A percentile compares a stretch with the other conserved stretches of the same genome.
These are phyloP conservation scores for Drosophila demipolita DNA, from an alignment of 2,888 invertebrate genomes.

Conservation along the genomic window DNA sequence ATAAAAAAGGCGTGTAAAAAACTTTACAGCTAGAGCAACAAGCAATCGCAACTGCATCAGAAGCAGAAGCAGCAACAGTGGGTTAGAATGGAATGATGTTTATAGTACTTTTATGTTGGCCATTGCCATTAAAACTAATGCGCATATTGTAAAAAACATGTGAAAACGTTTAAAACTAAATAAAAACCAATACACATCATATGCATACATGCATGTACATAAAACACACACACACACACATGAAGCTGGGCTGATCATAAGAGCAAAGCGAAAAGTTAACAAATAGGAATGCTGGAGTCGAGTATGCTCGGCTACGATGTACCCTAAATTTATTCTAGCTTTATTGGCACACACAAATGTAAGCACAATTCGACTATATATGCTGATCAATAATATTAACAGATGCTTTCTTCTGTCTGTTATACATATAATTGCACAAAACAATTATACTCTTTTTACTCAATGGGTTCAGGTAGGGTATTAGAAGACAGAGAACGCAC, in stretches of 20 bases:
- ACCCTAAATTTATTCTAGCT: neutral
- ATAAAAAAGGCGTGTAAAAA: neutral
- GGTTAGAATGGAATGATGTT: conserved; percentile 34
- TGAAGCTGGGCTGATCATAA: conserved; percentile 9
- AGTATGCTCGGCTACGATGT: neutral
- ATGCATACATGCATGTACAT: conserved; percentile 1
- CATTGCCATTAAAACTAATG: conserved; percentile 62
- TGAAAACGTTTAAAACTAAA: conserved; percentile 62
- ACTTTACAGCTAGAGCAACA: conserved; percentile 5
- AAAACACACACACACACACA: conserved; percentile 3
- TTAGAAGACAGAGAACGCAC: neutral
- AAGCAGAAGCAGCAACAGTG: neutral
- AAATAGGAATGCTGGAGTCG: neutral
- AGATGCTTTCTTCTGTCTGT: neutral
- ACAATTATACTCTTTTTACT: neutral
- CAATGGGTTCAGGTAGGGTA: neutral
- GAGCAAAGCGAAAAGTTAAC: neutral
- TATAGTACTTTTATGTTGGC: conserved; percentile 57
- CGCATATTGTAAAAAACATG: conserved; percentile 55
- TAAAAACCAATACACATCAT: conserved; percentile 45
- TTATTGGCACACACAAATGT: neutral
- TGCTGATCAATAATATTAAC: neutral
- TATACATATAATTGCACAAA: neutral
- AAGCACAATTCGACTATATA: neutral
- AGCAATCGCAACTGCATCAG: neutral